Conservation (phyloP, 2,888 invertebrate species). For the Melieria picta region DNA sequence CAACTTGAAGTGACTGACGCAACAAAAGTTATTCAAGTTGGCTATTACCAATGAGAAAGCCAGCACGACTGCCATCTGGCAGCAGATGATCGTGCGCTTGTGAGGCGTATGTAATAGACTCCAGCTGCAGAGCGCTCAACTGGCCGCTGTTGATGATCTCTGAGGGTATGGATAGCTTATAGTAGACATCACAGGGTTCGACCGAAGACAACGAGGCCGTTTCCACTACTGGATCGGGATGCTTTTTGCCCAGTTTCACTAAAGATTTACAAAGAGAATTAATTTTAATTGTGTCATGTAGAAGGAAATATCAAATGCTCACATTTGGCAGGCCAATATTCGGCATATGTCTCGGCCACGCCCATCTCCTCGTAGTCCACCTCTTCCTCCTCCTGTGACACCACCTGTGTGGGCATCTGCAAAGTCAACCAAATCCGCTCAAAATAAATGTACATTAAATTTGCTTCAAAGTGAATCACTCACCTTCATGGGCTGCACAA, state of each 20-base stretch:
- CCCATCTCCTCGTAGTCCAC: conserved; percentile 97
- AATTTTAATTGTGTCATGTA: neutral
- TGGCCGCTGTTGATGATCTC: conserved; percentile 85
- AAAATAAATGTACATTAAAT: neutral
- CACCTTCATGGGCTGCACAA: conserved; percentile 70
- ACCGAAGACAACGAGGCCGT: conserved; percentile 97
- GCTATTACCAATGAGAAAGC: conserved; percentile 86
- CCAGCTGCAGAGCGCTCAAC: conserved; percentile 95
- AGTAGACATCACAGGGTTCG: conserved; percentile 93
- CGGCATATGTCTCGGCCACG: conserved; percentile 97
- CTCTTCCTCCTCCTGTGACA: conserved; percentile 74
- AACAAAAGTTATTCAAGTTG: neutral
- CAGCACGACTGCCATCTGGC: conserved; percentile 89
- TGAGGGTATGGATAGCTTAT: conserved; percentile 83
- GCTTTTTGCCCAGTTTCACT: conserved; percentile 93
- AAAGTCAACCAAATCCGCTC: neutral
- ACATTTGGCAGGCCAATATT: conserved; percentile 97
- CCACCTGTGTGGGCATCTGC: conserved; percentile 42
- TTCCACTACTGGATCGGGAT: conserved; percentile 99
- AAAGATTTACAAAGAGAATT: conserved; percentile 41
- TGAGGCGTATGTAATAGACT: conserved; percentile 96
- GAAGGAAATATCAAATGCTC: conserved; percentile 56
- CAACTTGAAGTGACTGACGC: conserved; percentile 6
- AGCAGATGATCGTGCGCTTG: conserved; percentile 95
- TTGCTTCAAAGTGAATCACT: neutral